Conservation (phyloP, 2,888 invertebrate species). For the Lasioglossum oenotherae region DNA sequence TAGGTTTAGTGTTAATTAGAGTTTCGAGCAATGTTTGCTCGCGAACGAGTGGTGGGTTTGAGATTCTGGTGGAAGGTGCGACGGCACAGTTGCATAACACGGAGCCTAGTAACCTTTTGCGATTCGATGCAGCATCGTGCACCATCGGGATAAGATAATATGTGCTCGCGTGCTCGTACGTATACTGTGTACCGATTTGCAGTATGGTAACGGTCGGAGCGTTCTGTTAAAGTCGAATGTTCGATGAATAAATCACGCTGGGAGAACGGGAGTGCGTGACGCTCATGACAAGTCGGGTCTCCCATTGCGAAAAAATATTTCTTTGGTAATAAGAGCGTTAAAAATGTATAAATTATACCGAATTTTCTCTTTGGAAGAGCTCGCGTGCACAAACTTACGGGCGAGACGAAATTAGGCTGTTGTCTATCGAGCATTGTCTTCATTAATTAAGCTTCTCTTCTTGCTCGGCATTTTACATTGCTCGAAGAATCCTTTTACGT, state of each 20-base stretch:
- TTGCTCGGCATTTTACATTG: background rate
- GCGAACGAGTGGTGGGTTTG: background rate
- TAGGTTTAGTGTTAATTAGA: background rate
- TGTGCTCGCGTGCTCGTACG: background rate
- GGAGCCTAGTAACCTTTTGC: slow-evolving; percentile 81
- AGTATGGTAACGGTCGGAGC: slow-evolving; percentile 73
- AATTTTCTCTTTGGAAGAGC: background rate
- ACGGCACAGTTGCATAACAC: slow-evolving; percentile 73
- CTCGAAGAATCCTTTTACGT: background rate
- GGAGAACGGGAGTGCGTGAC: slow-evolving; percentile 71
- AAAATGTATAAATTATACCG: slow-evolving; percentile 3
- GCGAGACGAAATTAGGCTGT: background rate
- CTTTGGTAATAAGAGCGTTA: background rate
- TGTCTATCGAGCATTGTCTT: background rate
- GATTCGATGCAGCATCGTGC: slow-evolving; percentile 65
- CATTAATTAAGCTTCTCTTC: background rate
- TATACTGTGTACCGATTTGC: slow-evolving; percentile 56
- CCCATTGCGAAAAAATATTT: slow-evolving; percentile 15
- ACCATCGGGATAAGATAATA: slow-evolving; percentile 36
- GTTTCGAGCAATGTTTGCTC: slow-evolving; percentile 12
- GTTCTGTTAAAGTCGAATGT: slow-evolving; percentile 80
- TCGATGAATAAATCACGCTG: slow-evolving; percentile 77
- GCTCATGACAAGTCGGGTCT: slow-evolving; percentile 70
- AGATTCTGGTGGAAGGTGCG: slow-evolving; percentile 58
- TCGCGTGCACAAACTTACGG: background rate